Evolutionary conservation across 1,140 invertebrate genomes (phyloP), one percentile per base, ranked within the genome.

Genomic region (Anthonomus grandis): DNA sequence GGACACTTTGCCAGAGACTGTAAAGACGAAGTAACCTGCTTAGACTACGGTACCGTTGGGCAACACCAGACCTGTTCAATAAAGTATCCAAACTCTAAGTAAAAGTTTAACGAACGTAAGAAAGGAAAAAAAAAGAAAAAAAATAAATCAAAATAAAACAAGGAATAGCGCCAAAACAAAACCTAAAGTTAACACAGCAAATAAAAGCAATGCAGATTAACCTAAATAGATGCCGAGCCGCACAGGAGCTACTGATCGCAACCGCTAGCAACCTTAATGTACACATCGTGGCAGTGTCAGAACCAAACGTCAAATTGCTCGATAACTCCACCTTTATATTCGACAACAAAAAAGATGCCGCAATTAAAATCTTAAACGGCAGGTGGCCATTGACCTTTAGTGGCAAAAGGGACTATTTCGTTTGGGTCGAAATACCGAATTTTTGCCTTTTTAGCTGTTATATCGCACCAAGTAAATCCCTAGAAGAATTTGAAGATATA

Each of bases 121-220:
- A n/a, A n/a, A n/a, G n/a, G n/a, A n/a, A n/a, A n/a, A n/a, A n/a
- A n/a, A n/a, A n/a, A n/a, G n/a, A n/a, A n/a, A n/a, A n/a, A n/a
- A n/a, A n/a, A n/a, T n/a, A n/a, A n/a, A n/a, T n/a, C n/a, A n/a
- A n/a, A n/a, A n/a, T n/a, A n/a, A n/a, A n/a, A n/a, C n/a, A n/a
- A n/a, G n/a, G n/a, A n/a, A n/a, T n/a, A n/a, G n/a, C n/a, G n/a
- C n/a, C n/a, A n/a, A n/a, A 31, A n/a, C 27, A 31, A 8, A 31
- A n/a, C 6, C 27, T 8, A 31, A 8, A 31, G n/a, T 8, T 8
- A 8, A 31, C 27, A 6, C 27, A 8, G 6, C 27, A 31, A n/a
- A n/a, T n/a, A n/a, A 31, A n/a, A 31, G n/a, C n/a, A 23, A 4
- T 46, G 25, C 44, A 46, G n/a, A n/a, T 24, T 3, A 46, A 46